phyloP scores from a whole-genome alignment of 1,140 invertebrate genomes.

The Eueides isabella region DNA sequence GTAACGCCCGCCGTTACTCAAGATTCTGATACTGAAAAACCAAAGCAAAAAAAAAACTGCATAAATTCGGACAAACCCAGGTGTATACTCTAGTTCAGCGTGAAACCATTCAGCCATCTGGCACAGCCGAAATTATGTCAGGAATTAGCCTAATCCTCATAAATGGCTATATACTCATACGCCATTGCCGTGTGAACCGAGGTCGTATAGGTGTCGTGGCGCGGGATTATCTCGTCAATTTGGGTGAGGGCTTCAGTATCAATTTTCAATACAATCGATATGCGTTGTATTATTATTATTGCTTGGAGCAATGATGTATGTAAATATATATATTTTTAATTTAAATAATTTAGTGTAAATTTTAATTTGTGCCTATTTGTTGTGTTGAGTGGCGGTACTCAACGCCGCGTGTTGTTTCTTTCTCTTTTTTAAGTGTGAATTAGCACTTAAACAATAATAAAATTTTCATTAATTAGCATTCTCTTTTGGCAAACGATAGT shows the following conservation, averaged over 20 bases:
- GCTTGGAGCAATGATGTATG: not conserved
- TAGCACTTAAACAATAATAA: no score
- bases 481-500: no score
- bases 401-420: no score
- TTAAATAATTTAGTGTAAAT: no score
- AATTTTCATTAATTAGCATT: no score
- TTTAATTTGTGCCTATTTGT: no score
- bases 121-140: slow-evolving; percentile 7
- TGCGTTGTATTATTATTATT: not conserved
- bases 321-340: no score
- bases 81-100: not conserved
- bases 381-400: no score
- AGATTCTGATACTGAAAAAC: no score
- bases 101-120: not conserved
- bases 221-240: slow-evolving; percentile 9
- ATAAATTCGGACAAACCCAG: not conserved
- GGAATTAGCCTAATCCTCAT: slow-evolving; percentile 13
- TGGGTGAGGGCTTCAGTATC: slow-evolving; percentile 6
- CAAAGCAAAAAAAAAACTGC: not conserved
- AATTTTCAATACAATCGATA: slow-evolving; percentile 8
- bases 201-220: slow-evolving; percentile 5
- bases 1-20: no score
- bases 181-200: slow-evolving; percentile 6
- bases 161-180: slow-evolving; percentile 4
- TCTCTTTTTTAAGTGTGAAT: no score